A percentile compares a stretch with the other conserved stretches of the same genome.
Evolutionary conservation across 2,888 invertebrate genomes (phyloP).

Genomic region (Azorinus chamasolen): DNA sequence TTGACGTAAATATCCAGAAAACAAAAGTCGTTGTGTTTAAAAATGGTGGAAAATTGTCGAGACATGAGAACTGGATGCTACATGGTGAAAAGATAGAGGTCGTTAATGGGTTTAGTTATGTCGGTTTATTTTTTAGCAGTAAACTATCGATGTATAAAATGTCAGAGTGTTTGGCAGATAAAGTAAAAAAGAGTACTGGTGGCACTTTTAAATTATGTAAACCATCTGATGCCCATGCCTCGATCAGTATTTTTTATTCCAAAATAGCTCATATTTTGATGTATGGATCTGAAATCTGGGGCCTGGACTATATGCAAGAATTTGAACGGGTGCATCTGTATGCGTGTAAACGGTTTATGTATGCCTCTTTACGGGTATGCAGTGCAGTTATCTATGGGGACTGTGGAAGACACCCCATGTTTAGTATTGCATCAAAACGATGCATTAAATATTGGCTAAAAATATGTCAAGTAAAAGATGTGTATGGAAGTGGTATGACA

Average conservation of each 20-base stretch:
- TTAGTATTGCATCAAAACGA: conserved; percentile 7
- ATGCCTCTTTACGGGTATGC: not conserved
- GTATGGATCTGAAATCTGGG: conserved; percentile 53
- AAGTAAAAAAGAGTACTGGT: not conserved
- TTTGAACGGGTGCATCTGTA: conserved; percentile 28
- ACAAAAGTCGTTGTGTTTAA: conserved; percentile 29
- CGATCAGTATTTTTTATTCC: conserved; percentile 12
- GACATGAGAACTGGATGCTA: conserved; percentile 13
- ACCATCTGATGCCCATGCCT: too few species aligned
- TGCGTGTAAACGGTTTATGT: conserved; percentile 24
- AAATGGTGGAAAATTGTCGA: conserved; percentile 9
- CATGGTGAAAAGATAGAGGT: not conserved
- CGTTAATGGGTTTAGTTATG: conserved; percentile 6
- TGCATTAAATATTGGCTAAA: conserved; percentile 25
- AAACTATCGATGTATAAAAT: conserved; percentile 1
- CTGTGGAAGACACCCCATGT: conserved; percentile 17
- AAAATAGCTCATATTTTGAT: conserved; percentile 24
- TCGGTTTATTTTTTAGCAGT: not conserved
- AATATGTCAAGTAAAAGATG: too few species aligned
- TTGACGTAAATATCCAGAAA: conserved; percentile 19
- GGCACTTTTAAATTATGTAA: too few species aligned
- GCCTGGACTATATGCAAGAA: conserved; percentile 12
- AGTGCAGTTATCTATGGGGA: conserved; percentile 14
- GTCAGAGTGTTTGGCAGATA: not conserved
- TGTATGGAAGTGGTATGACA: not conserved